Evolutionary conservation across 23 tunicate genomes (phyloP).

Genomic region (Styela clava): DNA sequence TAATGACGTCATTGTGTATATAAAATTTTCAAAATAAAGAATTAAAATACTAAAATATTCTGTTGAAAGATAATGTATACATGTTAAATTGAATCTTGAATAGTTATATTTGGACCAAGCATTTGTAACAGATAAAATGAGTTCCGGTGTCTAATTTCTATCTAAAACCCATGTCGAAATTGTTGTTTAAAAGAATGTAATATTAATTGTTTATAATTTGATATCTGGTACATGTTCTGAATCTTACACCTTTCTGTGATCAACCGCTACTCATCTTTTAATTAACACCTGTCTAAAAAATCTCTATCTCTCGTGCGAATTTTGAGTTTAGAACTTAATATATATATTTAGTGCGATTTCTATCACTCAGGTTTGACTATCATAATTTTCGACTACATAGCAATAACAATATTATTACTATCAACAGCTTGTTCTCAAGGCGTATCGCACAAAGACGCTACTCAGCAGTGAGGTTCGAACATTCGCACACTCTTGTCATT

Average conservation of each 20-base stretch:
- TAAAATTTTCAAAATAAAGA: no score
- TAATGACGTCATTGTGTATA: not conserved
- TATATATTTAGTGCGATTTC: not conserved
- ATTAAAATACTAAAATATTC: no score
- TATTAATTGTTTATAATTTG: no score
- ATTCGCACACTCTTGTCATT: slow-evolving; percentile 27
- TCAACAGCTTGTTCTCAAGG: not conserved
- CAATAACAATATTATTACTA: not conserved
- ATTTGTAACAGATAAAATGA: no score
- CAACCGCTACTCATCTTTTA: not conserved
- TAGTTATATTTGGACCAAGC: no score
- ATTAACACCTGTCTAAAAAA: slow-evolving; percentile 17
- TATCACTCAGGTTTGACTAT: not conserved
- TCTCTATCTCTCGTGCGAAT: not conserved
- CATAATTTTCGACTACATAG: not conserved
- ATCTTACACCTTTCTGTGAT: slow-evolving; percentile 14
- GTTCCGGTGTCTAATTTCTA: no score
- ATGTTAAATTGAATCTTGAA: no score
- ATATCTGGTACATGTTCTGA: no score
- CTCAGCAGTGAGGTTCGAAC: slow-evolving; percentile 2
- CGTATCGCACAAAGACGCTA: not conserved
- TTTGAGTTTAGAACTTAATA: no score
- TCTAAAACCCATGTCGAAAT: no score
- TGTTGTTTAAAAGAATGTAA: no score
- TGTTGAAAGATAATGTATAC: no score